Conservation (phyloP, 2,797 vertebrate species). For the Mico argentatus region DNA sequence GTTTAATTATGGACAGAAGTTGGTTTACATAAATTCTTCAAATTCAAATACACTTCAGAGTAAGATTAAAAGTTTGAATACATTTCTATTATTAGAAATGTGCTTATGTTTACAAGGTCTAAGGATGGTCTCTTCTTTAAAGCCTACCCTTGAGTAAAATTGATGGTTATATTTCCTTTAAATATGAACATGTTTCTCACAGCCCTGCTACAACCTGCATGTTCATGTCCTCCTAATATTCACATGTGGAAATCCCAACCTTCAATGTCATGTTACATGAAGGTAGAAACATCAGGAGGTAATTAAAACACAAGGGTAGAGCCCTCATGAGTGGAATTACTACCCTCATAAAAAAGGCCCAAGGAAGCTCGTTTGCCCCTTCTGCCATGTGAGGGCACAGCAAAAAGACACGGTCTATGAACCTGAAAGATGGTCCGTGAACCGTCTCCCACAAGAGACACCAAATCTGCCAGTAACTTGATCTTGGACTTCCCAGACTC, state of each 20-base stretch:
- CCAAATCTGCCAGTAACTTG: background rate
- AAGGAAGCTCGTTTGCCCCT: no score
- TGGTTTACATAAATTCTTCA: background rate
- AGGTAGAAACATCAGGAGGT: background rate
- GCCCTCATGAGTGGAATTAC: background rate
- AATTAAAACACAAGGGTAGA: background rate
- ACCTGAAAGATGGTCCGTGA: background rate
- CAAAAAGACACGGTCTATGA: background rate
- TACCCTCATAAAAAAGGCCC: background rate
- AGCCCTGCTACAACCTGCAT: background rate
- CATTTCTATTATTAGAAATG: background rate
- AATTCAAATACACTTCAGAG: background rate
- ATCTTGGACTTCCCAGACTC: background rate
- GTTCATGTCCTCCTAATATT: background rate
- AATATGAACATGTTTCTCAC: background rate
- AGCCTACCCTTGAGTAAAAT: background rate
- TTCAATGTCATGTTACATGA: background rate
- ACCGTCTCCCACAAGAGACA: no score
- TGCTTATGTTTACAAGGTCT: background rate
- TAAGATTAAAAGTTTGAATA: background rate
- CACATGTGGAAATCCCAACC: background rate
- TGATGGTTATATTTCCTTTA: background rate
- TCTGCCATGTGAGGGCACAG: background rate
- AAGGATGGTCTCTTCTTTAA: background rate
- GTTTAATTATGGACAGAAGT: background rate